Conservation (phyloP, 2,113 vertebrate species). For the Tragelaphus imberbis region DNA sequence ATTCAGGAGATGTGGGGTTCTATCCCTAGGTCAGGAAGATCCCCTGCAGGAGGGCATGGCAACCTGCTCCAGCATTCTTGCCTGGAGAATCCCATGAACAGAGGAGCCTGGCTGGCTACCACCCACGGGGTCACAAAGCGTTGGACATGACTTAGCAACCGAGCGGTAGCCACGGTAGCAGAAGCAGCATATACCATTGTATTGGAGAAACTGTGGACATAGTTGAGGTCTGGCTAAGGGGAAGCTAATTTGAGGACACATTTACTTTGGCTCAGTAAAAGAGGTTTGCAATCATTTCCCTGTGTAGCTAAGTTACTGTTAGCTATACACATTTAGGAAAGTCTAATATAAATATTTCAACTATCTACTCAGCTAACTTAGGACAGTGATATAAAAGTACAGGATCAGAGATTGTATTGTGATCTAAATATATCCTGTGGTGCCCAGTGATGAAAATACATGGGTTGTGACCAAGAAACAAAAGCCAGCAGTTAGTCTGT, state of each 20-base stretch:
- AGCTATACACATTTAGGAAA: conserved; percentile 19
- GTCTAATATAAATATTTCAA: conserved; percentile 18
- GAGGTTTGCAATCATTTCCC: neutral
- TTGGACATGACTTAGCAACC: neutral
- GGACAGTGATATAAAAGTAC: neutral
- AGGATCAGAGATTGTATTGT: neutral
- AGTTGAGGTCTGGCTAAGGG: neutral
- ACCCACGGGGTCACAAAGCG: neutral
- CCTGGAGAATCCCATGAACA: neutral
- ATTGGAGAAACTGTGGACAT: neutral
- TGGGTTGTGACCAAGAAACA: neutral
- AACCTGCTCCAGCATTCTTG: neutral
- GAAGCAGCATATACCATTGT: neutral
- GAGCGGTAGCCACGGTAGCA: neutral
- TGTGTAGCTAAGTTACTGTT: neutral
- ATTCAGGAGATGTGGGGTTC: neutral
- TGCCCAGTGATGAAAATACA: neutral
- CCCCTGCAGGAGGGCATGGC: neutral
- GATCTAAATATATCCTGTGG: neutral
- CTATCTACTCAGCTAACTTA: neutral
- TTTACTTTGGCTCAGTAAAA: neutral
- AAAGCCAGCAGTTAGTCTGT: neutral
- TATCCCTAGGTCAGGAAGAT: neutral
- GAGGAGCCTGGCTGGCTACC: neutral
- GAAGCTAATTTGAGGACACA: neutral